phyloP scores from a whole-genome alignment of 2,888 invertebrate genomes.

The Zygothrica quintamaculata region DNA sequence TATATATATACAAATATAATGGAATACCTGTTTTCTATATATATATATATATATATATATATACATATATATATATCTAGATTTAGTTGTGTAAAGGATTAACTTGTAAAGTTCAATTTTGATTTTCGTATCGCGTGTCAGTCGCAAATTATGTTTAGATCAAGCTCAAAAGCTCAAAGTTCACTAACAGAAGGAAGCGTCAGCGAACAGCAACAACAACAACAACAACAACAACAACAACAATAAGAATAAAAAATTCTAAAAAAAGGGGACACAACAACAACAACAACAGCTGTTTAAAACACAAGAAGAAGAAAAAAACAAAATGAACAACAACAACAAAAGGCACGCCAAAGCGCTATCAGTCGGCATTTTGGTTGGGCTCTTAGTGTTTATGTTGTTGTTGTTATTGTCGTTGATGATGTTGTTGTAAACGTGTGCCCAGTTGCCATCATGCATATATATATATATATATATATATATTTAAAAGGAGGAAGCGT shows the following conservation, averaged over 20 bases:
- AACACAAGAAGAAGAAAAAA: too few relatives aligned
- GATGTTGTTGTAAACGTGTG: conserved; percentile 33
- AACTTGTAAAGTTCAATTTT: conserved; percentile 79
- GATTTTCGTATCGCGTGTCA: conserved; percentile 74
- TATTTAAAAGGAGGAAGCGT: conserved; percentile 31
- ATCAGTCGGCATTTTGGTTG: conserved; percentile 58
- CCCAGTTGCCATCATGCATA: conserved; percentile 42
- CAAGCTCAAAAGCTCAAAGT: conserved; percentile 64
- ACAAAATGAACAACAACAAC: conserved; percentile 7
- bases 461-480: conserved; percentile 17
- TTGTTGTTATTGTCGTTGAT: conserved; percentile 15
- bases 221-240: conserved; percentile 1
- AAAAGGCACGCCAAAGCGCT: conserved; percentile 52
- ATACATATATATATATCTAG: conserved; percentile 13
- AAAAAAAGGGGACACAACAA: conserved; percentile 2
- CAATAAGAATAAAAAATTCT: neutral
- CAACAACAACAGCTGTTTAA: conserved; percentile 11
- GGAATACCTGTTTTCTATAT: too few relatives aligned
- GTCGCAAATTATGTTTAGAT: conserved; percentile 65
- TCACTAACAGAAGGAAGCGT: conserved; percentile 34
- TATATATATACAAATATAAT: conserved; percentile 1
- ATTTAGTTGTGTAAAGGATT: conserved; percentile 63
- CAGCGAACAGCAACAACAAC: neutral
- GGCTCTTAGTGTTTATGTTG: conserved; percentile 22
- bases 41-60: conserved; percentile 1